Evolutionary conservation across 2,113 vertebrate species (phyloP), one percentile per base, ranked within the genome.

Genomic region (Macaca fascicularis): DNA sequence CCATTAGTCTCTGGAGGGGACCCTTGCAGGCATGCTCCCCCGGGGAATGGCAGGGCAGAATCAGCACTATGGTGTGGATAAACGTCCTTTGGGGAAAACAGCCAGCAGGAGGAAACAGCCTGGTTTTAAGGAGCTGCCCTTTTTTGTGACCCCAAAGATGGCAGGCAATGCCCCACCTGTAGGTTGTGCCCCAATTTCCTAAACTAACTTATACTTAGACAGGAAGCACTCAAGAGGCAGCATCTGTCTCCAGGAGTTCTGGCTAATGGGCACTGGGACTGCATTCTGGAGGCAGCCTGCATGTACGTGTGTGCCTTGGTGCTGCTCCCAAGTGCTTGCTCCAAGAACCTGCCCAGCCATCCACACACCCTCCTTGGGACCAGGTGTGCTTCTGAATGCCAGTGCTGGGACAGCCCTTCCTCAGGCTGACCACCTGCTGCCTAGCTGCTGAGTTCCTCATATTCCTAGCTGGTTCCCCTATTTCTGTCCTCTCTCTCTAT

Each of bases 211-310:
- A 32, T 43, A 16, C 38, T 40, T 27, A 92, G 57, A 40, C 40
- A 72, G 55, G 20, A 50, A 90, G 57, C 0, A 1, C 74, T n/a
- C 38, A 27, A 38, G 72, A 61, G 64, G 64, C 32, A 35, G 69
- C 19, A 43, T 23, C 67, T 45, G 0, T n/a, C 61, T 52, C 52
- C 20, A 0, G 0, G 19, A 25, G 6, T 55, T 12, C 8, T 6
- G 12, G 76, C 8, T 5, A 72, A 75, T 27, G 3, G 1, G 0
- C 14, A 12, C 43, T 0, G 0, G 23, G 76, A 70, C 23, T 13
- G 14, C 45, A 38, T 57, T 23, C 59, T 88, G 75, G 40, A 93
- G 69, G 48, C 57, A 52, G 40, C 22, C 30, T 50, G 4, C 1
- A 3, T 12, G 32, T 4, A 61, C 5, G 27, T 30, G 11, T 20